Base-by-base conservation (phyloP, 2,113 vertebrate genomes). In the Urocolius indicus region DNA sequence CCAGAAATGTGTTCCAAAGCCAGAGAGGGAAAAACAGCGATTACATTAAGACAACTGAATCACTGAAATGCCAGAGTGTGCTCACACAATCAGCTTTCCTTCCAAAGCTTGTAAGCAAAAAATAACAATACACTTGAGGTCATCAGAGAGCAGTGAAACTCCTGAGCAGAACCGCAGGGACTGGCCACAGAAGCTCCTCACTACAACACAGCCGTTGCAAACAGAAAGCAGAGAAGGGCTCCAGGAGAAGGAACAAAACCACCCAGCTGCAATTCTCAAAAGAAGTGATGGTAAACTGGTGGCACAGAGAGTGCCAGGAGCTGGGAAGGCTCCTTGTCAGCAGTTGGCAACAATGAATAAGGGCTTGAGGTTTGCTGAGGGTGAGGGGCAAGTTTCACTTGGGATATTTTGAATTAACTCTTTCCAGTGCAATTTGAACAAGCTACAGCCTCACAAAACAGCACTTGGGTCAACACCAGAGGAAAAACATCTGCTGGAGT, bases 281-380 rank as follows among this genome's bases (percentile, higher is more conserved):
- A 41, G 38, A 66, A 43, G 12, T 2, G 1, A 23, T 11, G 29
- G 51, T 12, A n/a, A 46, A 4, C 45, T 16, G 36, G 43, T 9
- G 3, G 26, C 36, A 12, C 0, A 3, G 19, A 4, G 49, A 30
- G 16, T 13, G 38, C 32, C 7, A 8, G 63, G 6, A 27, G 29
- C 41, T 12, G 30, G 38, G 2, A 5, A 46, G 36, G 11, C 24
- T 55, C 2, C 3, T 6, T 21, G 4, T 6, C 12, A 11, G 62
- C 2, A 19, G 15, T 46, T 23, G 51, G 15, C 27, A 69, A 11
- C 43, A 34, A 34, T 0, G 2, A 34, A 6, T 6, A 6, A 4
- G 12, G 0, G 7, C 11, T 20, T 32, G n/a, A 29, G 68, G 27
- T 34, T 45, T 58, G 27, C 36, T 23, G n/a, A 13, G 52, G 23